phyloP scores from a whole-genome alignment of 2,797 vertebrate genomes.

The Danionella dracula region DNA sequence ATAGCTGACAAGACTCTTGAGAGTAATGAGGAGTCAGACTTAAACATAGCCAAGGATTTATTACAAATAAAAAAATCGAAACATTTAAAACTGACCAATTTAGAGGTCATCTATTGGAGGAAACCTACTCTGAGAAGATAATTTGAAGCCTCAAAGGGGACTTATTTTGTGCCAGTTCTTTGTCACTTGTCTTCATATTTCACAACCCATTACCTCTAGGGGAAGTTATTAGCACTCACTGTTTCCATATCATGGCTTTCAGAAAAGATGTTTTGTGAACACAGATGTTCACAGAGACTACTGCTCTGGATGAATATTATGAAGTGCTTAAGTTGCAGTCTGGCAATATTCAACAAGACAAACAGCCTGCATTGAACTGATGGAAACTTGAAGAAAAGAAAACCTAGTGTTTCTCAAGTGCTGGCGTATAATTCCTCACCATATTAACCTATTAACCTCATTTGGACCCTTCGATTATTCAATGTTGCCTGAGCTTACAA shows the following conservation, averaged over 20 bases:
- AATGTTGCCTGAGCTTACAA: not conserved
- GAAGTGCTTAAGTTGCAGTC: not conserved
- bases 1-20: too few species aligned
- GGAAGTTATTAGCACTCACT: slow-evolving; percentile 18
- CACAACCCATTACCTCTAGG: slow-evolving; percentile 57
- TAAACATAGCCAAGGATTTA: too few species aligned
- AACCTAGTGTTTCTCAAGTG: not conserved
- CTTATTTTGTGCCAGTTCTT: slow-evolving; percentile 59
- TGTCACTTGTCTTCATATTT: slow-evolving; percentile 70
- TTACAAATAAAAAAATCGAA: too few species aligned
- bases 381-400: not conserved
- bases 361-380: not conserved
- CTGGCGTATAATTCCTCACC: slow-evolving; percentile 5
- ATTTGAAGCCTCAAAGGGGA: slow-evolving; percentile 68
- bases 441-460: not conserved
- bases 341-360: not conserved
- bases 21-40: too few species aligned
- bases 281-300: slow-evolving; percentile 30
- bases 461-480: slow-evolving; percentile 1
- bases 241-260: slow-evolving; percentile 26
- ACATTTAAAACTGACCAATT: too few species aligned
- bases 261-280: slow-evolving; percentile 4
- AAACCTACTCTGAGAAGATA: slow-evolving; percentile 52
- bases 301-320: slow-evolving; percentile 10
- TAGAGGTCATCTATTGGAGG: too few species aligned